Conservation (phyloP, 1,140 invertebrate species). For the Eubasilissa regina region DNA sequence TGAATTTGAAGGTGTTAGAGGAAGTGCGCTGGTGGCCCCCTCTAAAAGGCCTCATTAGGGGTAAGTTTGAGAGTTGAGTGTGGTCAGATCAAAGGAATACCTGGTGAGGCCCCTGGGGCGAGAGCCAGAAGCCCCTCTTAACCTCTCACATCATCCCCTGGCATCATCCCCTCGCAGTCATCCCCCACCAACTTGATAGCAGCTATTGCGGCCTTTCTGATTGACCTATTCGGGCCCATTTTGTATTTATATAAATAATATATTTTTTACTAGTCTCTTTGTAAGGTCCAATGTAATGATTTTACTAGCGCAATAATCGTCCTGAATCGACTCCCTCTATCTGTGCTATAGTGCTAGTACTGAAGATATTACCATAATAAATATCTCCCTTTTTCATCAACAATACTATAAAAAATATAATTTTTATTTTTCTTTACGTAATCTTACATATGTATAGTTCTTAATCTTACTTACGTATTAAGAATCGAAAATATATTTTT, state of each 20-base stretch:
- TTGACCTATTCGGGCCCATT: conserved; percentile 9
- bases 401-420: too few relatives aligned
- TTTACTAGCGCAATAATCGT: too few relatives aligned
- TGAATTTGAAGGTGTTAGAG: conserved; percentile 17
- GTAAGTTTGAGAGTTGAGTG: conserved; percentile 58
- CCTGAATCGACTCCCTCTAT: too few relatives aligned
- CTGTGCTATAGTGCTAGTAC: too few relatives aligned
- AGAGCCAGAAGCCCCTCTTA: conserved; percentile 28
- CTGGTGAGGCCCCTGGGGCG: conserved; percentile 28
- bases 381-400: too few relatives aligned
- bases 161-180: conserved; percentile 9
- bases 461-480: too few relatives aligned
- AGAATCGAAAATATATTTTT: too few relatives aligned
- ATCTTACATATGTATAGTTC: too few relatives aligned
- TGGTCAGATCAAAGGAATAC: conserved; percentile 60
- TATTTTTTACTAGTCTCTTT: too few relatives aligned
- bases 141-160: conserved; percentile 21
- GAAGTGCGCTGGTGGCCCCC: neutral
- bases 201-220: conserved; percentile 38
- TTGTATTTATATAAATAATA: neutral
- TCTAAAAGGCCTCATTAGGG: conserved; percentile 59
- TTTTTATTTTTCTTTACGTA: too few relatives aligned
- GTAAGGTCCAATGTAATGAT: too few relatives aligned
- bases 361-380: too few relatives aligned
- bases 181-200: conserved; percentile 34